Conservation (phyloP, 2,113 vertebrate genomes). For the Microcebus ravelobensis region DNA sequence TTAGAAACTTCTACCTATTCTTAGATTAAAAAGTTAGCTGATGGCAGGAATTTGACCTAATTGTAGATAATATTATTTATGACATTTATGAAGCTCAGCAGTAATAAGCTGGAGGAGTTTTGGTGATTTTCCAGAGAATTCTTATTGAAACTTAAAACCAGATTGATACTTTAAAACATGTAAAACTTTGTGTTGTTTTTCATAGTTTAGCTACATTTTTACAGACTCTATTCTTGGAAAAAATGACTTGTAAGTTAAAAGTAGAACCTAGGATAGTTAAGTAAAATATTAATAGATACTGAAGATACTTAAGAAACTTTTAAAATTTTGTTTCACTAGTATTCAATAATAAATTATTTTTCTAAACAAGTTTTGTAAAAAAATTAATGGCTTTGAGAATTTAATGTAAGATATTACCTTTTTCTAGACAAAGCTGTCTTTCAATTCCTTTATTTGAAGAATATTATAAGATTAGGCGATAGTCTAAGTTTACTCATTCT, state of each 20-base stretch:
- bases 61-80: slow-evolving; percentile 25
- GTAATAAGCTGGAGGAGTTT: not conserved
- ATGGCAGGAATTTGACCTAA: slow-evolving; percentile 22
- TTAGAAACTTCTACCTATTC: slow-evolving; percentile 28
- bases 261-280: not conserved
- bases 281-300: not conserved
- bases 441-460: not conserved
- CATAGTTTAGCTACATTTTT: not conserved
- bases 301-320: not conserved
- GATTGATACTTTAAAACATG: not conserved
- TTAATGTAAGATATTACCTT: not conserved
- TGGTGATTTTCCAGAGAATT: not conserved
- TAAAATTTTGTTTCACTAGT: not conserved
- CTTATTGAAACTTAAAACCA: slow-evolving; percentile 9
- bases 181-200: not conserved
- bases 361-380: not conserved
- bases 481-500: not conserved
- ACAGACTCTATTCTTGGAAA: not conserved
- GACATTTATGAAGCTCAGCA: not conserved
- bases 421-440: not conserved
- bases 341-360: not conserved
- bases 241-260: slow-evolving; percentile 8
- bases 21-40: slow-evolving; percentile 28
- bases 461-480: not conserved
- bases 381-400: not conserved